Evolutionary conservation across 2,888 invertebrate genomes (phyloP).

Genomic region (Malacosoma neustria): DNA sequence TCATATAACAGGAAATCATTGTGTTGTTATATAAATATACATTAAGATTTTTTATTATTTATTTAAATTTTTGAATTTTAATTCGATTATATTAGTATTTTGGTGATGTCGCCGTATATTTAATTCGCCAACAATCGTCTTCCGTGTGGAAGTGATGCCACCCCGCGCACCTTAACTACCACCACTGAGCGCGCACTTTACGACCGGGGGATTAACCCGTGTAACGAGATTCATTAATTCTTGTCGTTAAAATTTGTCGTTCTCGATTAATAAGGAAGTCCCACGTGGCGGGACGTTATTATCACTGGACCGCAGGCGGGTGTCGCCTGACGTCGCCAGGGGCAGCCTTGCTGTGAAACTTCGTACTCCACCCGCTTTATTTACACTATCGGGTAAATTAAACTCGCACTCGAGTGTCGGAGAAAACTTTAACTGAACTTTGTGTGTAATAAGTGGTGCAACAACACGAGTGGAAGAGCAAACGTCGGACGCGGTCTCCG

Average conservation of each 20-base stretch:
- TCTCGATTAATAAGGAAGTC: slow-evolving; percentile 76
- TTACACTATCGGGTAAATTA: slow-evolving; percentile 77
- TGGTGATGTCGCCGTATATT: background rate
- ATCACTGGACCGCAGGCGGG: slow-evolving; percentile 64
- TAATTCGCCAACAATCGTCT: background rate
- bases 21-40: no score
- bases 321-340: slow-evolving; percentile 40
- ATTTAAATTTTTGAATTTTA: no score
- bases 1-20: no score
- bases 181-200: slow-evolving; percentile 67
- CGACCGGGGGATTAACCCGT: slow-evolving; percentile 74
- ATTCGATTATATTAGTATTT: background rate
- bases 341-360: slow-evolving; percentile 59
- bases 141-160: slow-evolving; percentile 20
- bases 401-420: slow-evolving; percentile 71
- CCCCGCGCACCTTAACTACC: slow-evolving; percentile 63
- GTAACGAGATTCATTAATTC: slow-evolving; percentile 77
- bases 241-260: slow-evolving; percentile 77
- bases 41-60: no score
- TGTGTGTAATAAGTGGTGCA: slow-evolving; percentile 76
- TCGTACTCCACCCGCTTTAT: slow-evolving; percentile 71
- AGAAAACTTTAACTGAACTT: slow-evolving; percentile 73
- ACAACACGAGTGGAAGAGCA: slow-evolving; percentile 75
- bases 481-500: slow-evolving; percentile 72
- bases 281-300: slow-evolving; percentile 65